Conservation (phyloP, 2,888 invertebrate species). For the Lysandra coridon region DNA sequence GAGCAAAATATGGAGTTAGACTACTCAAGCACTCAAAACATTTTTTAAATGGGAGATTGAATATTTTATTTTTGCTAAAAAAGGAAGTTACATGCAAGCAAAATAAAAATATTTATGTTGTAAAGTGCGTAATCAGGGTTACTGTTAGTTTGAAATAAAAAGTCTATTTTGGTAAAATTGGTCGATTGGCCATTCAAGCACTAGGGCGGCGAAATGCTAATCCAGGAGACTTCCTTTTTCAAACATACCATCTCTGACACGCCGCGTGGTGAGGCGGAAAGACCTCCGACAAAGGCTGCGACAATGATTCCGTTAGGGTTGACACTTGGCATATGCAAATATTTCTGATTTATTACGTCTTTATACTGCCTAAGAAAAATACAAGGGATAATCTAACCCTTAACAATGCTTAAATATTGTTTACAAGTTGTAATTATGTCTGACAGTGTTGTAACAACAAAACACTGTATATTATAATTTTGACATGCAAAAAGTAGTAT, state of each 20-base stretch:
- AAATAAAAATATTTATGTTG: too few species aligned
- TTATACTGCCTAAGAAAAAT: slow-evolving; percentile 1
- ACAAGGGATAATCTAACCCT: not conserved
- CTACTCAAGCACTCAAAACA: too few species aligned
- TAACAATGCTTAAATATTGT: not conserved
- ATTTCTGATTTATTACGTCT: slow-evolving; percentile 43
- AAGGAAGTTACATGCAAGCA: too few species aligned
- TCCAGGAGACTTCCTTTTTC: slow-evolving; percentile 25
- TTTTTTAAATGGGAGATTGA: too few species aligned
- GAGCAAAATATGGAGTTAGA: too few species aligned
- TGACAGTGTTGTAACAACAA: not conserved
- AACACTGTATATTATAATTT: not conserved
- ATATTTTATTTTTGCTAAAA: too few species aligned
- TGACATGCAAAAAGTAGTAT: not conserved
- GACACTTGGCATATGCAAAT: slow-evolving; percentile 42
- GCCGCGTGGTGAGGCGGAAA: slow-evolving; percentile 73
- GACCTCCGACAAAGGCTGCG: slow-evolving; percentile 73
- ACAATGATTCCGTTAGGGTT: slow-evolving; percentile 69
- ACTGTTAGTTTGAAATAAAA: too few species aligned
- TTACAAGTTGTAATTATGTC: slow-evolving; percentile 5
- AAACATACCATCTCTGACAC: slow-evolving; percentile 52
- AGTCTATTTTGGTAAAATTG: too few species aligned
- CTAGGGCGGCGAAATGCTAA: not conserved
- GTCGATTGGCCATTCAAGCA: too few species aligned
- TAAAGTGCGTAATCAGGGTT: too few species aligned